Base-by-base conservation (phyloP, 2,113 vertebrate species). In the Chloroceryle aenea region DNA sequence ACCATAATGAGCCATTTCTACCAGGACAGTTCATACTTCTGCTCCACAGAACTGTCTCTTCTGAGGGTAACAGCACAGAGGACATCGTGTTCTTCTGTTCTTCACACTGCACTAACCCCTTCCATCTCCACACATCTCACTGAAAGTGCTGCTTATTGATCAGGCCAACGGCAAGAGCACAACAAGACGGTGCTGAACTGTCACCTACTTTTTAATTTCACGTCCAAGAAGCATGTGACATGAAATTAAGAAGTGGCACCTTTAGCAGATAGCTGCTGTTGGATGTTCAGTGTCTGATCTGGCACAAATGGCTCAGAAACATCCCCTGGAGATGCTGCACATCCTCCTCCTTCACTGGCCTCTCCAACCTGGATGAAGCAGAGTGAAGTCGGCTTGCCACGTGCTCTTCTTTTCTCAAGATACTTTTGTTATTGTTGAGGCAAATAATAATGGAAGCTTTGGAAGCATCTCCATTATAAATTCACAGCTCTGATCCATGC, bases 401-500 rank as follows among this genome's bases (percentile, higher is more conserved):
- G 5, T 48, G 40, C 53, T 32, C 61, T 83, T 59, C 52, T 88
- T 34, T 62, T 84, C 68, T 93, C 2, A 26, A 68, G 74, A 53
- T 64, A 56, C 69, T 89, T 93, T 26, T 58, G 53, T 77, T 93
- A 85, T 7, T 78, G 61, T 29, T 67, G 74, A 94, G 58, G 32
- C 82, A 96, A 95, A 97, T 78, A 92, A 81, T 67, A 93, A 96
- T 18, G 6, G 85, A 92, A 87, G 71, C 85, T 88, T 86, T 1
- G 6, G 88, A 87, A 91, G 75, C 83, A 43, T 78, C 89, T 93
- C 89, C 86, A 80, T 93, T 93, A 93, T 59, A 93, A 96, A 97
- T 93, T 87, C 97, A 91, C 62, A 87, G 94, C 95, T 97, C 92
- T 97, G 92, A 96, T 97, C 76, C 95, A 90, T 68, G 94, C 95